Base-by-base conservation (phyloP, 1,140 invertebrate genomes). In the Cotesia vestalis region DNA sequence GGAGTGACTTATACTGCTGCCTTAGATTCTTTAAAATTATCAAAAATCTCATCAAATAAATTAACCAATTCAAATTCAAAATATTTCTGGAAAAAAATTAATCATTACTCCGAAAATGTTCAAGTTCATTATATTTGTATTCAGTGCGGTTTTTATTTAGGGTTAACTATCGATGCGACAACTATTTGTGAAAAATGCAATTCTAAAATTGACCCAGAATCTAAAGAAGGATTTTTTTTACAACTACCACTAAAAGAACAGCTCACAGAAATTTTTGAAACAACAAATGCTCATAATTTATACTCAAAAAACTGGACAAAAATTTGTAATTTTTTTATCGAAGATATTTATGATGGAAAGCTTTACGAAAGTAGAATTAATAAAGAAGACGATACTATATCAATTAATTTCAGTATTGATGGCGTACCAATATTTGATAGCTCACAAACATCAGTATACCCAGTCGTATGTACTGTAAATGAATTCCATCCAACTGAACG, bases 331-430 rank as follows among this genome's bases (percentile, higher is more conserved):
- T 72, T 63, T 69, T 66, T 66, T 4, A 72, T 75, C 17, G 75
- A 76, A 68, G 71, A 76, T 34, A 76, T 74, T 8, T 73, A 62
- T 40, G 76, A 77, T 52, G 72, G 76, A 4, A 35, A 67, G 40
- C 38, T 69, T 6, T 75, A 77, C 52, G 73, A 75, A 68, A 61
- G 11, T 12, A 35, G 27, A 17, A 9, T 4, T 27, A 59, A 52
- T 52, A 67, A 68, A 4, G 51, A 66, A 59, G 75, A 57, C 60
- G 72, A 73, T 38, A 60, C 72, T 12, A 73, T 73, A 38, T 66
- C 20, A 17, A 36, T 66, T 4, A 75, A 75, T 75, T 73, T 76
- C 9, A 75, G 52, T 71, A 67, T 75, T 17, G 76, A 78, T 62
- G 74, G 70, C 0, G 64, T 71, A 4, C 74, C 75, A 5, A 38